A percentile compares a stretch with the other conserved stretches of the same genome.
phyloP scores from a whole-genome alignment of 2,113 vertebrate genomes.

The Bagarius yarrelli region DNA sequence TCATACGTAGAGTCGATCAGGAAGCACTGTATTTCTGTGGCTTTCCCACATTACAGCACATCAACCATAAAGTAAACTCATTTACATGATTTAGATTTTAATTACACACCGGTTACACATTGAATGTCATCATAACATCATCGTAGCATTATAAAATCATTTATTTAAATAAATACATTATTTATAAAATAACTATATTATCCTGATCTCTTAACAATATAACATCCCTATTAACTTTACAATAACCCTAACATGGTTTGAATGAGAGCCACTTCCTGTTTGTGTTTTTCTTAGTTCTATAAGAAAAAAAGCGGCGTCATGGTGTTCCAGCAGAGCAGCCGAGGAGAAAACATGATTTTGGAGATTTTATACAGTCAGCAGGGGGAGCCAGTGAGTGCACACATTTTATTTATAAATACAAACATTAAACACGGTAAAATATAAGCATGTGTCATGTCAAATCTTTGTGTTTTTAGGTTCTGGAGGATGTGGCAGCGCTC shows the following conservation, averaged over 20 bases:
- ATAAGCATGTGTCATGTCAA: not conserved
- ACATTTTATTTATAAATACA: not conserved
- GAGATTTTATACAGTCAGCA: constrained; percentile 74
- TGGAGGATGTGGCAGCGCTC: constrained; percentile 76
- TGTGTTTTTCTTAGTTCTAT: constrained; percentile 75
- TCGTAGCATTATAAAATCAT: not conserved
- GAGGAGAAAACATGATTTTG: constrained; percentile 96
- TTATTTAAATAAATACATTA: no score
- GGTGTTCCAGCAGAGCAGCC: constrained; percentile 96
- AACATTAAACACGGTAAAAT: not conserved
- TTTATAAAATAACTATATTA: not conserved
- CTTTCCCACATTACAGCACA: constrained; percentile 94
- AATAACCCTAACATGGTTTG: not conserved
- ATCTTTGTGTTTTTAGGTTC: constrained; percentile 61
- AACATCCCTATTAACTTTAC: not conserved
- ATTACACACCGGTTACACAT: no score
- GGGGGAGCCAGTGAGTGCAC: constrained; percentile 73
- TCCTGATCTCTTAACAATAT: not conserved
- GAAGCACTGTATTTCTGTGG: constrained; percentile 91
- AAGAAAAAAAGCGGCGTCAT: constrained; percentile 89
- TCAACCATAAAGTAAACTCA: constrained; percentile 85
- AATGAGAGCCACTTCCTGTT: not conserved
- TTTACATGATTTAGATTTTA: not conserved
- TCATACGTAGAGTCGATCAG: constrained; percentile 77
- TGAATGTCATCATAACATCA: not conserved